Conservation (phyloP, 1,140 invertebrate species). For the Triops cancriformis region DNA sequence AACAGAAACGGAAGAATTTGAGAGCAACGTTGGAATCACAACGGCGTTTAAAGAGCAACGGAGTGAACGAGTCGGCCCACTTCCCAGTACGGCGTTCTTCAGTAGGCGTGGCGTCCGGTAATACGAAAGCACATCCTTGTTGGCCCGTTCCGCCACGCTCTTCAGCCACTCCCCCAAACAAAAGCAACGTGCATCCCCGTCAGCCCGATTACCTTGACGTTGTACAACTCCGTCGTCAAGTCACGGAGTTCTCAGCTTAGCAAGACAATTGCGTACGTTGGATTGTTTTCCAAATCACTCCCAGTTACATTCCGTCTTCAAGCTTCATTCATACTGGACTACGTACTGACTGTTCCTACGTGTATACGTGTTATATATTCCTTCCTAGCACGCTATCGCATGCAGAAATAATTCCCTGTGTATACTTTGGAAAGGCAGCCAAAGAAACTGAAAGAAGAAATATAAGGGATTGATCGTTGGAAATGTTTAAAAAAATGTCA, state of each 20-base stretch:
- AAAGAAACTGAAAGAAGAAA: no score
- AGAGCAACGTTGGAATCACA: conserved; percentile 62
- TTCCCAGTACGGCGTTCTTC: background rate
- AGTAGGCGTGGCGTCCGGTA: background rate
- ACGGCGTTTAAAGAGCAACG: conserved; percentile 68
- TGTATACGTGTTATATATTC: no score
- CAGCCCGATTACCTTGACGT: background rate
- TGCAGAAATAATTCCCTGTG: no score
- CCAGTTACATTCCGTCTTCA: no score
- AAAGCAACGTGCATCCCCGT: background rate
- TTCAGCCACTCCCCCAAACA: background rate
- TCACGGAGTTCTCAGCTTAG: background rate
- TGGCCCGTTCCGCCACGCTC: background rate
- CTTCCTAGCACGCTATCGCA: no score
- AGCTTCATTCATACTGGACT: no score
- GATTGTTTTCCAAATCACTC: no score
- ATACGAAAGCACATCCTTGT: background rate
- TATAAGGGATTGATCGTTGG: no score
- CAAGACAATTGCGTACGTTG: background rate
- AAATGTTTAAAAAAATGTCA: no score
- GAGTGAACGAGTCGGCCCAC: conserved; percentile 52
- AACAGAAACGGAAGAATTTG: conserved; percentile 72
- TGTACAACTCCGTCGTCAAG: background rate
- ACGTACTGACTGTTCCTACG: no score
- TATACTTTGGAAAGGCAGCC: no score